phyloP scores from a whole-genome alignment of 2,113 vertebrate genomes.

The Lepus americanus region DNA sequence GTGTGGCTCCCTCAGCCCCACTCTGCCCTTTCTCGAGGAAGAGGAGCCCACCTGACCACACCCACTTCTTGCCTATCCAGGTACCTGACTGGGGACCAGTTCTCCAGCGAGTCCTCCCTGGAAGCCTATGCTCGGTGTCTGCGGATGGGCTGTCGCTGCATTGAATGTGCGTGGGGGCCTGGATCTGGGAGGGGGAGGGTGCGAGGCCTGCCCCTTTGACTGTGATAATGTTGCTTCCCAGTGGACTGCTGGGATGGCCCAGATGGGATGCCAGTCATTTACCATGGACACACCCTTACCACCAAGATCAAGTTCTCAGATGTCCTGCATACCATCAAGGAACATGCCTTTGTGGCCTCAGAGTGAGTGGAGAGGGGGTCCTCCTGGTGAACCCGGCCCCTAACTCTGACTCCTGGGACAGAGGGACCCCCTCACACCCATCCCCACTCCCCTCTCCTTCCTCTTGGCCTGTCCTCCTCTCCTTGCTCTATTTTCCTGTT shows the following conservation, averaged over 20 bases:
- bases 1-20: constrained; percentile 35
- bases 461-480: neutral
- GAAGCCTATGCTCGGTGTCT: constrained; percentile 98
- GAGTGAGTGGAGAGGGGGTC: constrained; percentile 91
- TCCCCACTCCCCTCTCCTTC: neutral
- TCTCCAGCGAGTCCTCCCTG: constrained; percentile 98
- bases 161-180: constrained; percentile 91
- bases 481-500: neutral
- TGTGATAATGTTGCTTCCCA: constrained; percentile 76
- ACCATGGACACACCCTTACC: constrained; percentile 98
- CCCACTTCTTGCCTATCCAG: constrained; percentile 83
- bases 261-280: constrained; percentile 98
- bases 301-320: constrained; percentile 99
- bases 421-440: neutral
- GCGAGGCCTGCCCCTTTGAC: neutral
- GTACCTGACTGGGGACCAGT: constrained; percentile 99
- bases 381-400: too few relatives aligned
- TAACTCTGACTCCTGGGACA: neutral
- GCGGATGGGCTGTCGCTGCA: constrained; percentile 98
- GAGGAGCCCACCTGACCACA: too few relatives aligned
- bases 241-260: constrained; percentile 99
- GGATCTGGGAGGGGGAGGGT: rapidly evolving
- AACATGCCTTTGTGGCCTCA: constrained; percentile 97
- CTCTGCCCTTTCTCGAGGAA: neutral
- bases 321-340: constrained; percentile 97